Evolutionary conservation across 2,113 vertebrate species (phyloP).

Genomic region (Cygnus buccinator): DNA sequence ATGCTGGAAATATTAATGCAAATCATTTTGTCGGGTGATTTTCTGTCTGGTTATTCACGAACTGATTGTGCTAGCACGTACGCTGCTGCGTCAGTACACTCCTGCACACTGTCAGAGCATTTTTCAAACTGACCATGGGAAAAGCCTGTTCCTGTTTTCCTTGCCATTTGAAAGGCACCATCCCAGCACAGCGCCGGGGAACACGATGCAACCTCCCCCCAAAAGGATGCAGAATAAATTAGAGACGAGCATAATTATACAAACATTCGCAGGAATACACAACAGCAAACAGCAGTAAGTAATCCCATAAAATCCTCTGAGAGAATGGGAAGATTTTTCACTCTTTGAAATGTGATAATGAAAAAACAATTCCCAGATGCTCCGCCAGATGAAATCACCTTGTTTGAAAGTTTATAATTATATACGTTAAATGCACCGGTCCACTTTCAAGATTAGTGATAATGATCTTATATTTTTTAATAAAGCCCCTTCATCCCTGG

Average conservation of each 20-base stretch:
- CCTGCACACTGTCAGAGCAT: background rate
- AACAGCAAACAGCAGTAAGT: slow-evolving; percentile 37
- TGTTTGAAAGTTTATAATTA: slow-evolving; percentile 56
- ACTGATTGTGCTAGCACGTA: background rate
- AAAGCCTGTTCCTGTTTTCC: background rate
- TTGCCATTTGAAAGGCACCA: background rate
- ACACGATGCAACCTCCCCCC: background rate
- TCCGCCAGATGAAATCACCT: slow-evolving; percentile 46
- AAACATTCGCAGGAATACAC: background rate
- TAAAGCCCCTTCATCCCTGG: background rate
- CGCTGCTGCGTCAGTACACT: background rate
- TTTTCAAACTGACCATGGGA: background rate
- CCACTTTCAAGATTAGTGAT: slow-evolving; percentile 45
- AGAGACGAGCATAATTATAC: background rate
- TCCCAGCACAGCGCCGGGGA: background rate
- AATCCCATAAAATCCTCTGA: slow-evolving; percentile 33
- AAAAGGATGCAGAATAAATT: background rate
- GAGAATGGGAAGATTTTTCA: background rate
- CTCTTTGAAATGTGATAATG: slow-evolving; percentile 28
- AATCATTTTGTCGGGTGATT: background rate
- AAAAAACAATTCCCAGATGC: slow-evolving; percentile 50
- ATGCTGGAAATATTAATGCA: background rate
- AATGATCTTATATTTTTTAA: slow-evolving; percentile 51
- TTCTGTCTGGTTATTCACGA: background rate
- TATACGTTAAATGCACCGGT: slow-evolving; percentile 22